Evolutionary conservation across 2,797 vertebrate species (phyloP), one percentile per base, ranked within the genome.

Genomic region (Cynopterus sphinx): DNA sequence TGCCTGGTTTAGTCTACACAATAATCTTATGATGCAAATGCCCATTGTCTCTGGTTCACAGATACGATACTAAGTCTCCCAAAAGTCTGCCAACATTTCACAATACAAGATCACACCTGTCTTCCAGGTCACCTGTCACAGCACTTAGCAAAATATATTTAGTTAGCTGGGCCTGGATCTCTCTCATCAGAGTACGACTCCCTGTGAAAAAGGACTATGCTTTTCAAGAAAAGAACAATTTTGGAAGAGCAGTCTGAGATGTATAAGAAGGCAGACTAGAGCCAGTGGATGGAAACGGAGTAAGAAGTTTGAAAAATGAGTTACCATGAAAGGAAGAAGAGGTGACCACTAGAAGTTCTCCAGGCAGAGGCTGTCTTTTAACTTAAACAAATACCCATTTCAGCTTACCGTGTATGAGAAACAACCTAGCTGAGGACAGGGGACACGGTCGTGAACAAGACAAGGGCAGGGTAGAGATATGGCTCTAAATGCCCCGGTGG

Each of bases 391-490:
- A 65, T 17, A 36, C 9, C 53, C 92, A 11, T 0, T 3, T 39
- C 36, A 39, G 53, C 2, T 71, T 31, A 13, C 12, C 4, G 13
- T 4, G 10, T n/a, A 55, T 55, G 53, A 82, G 67, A 55, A 74
- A 79, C 43, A 1, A 3, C 16, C 71, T 16, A 24, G 70, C 57
- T 59, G 21, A 10, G 19, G 67, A 22, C 8, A 22, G 10, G 22
- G 53, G 79, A 28, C 33, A 12, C 6, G 49, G 39, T 22, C 1
- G 0, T 0, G n/a, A 36, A 31, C 1, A 31, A 12, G 10, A 70
- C 39, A 13, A 31, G 0, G 6, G 51, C 51, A 16, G 43, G 1
- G 1, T 13, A 17, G 11, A 31, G 75, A 59, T 39, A 31, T 0
- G 24, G 57, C 16, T 65, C n/a, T 31, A n/a, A 22, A 8, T 36